These are phyloP conservation scores for Acholoe squamosa DNA, from an alignment of 2,888 invertebrate species.

Conservation along the genomic window DNA sequence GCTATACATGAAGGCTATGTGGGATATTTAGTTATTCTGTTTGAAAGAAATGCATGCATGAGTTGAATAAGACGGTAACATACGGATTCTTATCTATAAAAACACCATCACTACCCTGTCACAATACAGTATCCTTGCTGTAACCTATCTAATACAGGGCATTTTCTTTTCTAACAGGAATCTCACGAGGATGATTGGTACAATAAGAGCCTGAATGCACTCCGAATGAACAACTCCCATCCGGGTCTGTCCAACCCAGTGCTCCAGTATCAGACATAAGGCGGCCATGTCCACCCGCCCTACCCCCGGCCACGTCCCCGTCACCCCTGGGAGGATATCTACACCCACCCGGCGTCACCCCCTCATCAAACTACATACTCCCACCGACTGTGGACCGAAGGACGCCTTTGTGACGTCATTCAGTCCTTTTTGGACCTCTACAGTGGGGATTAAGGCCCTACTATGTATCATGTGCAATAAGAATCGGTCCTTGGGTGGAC, in stretches of 20 bases:
- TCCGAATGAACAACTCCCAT: slow-evolving; percentile 97
- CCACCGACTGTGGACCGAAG: slow-evolving; percentile 40
- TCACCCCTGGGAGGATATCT: neutral
- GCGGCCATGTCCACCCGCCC: slow-evolving; percentile 21
- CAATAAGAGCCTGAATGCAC: slow-evolving; percentile 97
- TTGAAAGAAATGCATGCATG: no score
- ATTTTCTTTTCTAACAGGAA: slow-evolving; percentile 66
- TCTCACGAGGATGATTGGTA: slow-evolving; percentile 93
- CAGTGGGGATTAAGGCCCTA: neutral
- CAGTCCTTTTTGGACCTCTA: neutral
- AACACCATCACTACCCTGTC: no score
- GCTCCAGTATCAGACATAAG: slow-evolving; percentile 93
- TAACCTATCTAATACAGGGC: neutral
- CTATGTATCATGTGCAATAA: slow-evolving; percentile 40
- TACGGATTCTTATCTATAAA: no score
- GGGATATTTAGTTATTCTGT: no score
- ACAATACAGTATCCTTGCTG: no score
- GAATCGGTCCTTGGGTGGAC: neutral
- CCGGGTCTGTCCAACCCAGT: slow-evolving; percentile 97
- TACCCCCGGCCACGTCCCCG: neutral
- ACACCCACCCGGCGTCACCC: neutral
- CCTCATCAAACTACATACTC: slow-evolving; percentile 43
- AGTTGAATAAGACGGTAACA: no score
- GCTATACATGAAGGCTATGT: no score
- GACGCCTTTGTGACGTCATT: slow-evolving; percentile 40